Base-by-base conservation (phyloP, 2,797 vertebrate genomes). In the Bufotes viridis region DNA sequence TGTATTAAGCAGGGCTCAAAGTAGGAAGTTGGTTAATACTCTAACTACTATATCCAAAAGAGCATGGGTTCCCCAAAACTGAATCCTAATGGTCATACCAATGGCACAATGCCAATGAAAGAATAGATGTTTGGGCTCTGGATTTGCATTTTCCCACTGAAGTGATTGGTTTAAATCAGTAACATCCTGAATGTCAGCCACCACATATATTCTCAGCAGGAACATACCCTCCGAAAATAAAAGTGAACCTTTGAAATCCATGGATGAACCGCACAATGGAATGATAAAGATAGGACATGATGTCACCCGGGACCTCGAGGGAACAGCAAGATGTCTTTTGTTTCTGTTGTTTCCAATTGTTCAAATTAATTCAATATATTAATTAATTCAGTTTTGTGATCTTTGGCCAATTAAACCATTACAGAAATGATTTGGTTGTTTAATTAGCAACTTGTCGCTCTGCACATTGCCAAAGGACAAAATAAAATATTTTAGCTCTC, bases 251-350 rank as follows among this genome's bases (percentile, higher is more conserved):
- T 61, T 63, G 29, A 81, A 81, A 81, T 11, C 29, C 22, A 13
- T 34, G 34, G 34, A 29, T 42, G 57, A 20, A 20, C 20, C 15
- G 18, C 26, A 53, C 26, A 57, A 55, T 7, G 7, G 4, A 26
- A 58, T 79, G 17, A 57, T 81, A 81, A 81, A n/a, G 11, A 34
- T 8, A 42, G 29, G 57, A 63, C 14, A 20, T 49, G 14, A 20
- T 63, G 60, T 49, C 79, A 63, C 57, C 20, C 29, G 14, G 26
- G 22, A 20, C 13, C 60, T 81, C 20, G 7, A n/a, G 18, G 79
- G 79, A 81, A 81, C 58, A 81, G 29, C 79, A 49, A 81, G 65
- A 81, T 81, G 58, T 12, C 42, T 81, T 80, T 63, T 63, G 24
- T 81, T 79, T 26, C 29, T 81, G 79, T 42, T 63, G 58, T 49